phyloP scores from a whole-genome alignment of 2,888 invertebrate species.

The Lamellibrachia satsuma region DNA sequence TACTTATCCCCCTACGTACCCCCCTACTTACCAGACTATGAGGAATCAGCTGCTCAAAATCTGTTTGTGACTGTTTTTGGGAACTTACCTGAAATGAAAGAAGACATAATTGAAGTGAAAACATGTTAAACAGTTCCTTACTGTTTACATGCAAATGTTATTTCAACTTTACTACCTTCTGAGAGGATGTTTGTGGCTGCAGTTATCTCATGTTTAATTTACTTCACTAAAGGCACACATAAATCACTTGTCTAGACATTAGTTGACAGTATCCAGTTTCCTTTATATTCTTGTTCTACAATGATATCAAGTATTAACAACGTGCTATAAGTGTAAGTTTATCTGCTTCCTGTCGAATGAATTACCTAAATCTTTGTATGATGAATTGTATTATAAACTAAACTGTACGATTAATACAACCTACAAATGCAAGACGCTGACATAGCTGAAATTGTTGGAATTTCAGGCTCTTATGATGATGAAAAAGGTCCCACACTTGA shows the following conservation, averaged over 20 bases:
- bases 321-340: not conserved
- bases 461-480: not conserved
- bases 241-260: not conserved
- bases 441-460: slow-evolving; percentile 6
- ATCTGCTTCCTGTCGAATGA: not conserved
- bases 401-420: not conserved
- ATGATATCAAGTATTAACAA: slow-evolving; percentile 3
- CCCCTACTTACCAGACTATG: not conserved
- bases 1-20: not conserved
- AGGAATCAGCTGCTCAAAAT: not conserved
- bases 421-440: not conserved
- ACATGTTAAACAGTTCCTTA: not conserved
- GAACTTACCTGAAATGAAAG: not conserved
- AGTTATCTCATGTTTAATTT: slow-evolving; percentile 3
- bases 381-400: not conserved
- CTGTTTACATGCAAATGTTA: not conserved
- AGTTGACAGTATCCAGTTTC: not conserved
- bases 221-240: slow-evolving; percentile 4
- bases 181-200: not conserved
- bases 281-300: not conserved
- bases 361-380: not conserved
- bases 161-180: not conserved
- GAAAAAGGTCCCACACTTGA: not conserved
- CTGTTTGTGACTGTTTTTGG: not conserved
- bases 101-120: not conserved